Conservation (phyloP, 2,113 vertebrate species). For the Toxotes chatareus region DNA sequence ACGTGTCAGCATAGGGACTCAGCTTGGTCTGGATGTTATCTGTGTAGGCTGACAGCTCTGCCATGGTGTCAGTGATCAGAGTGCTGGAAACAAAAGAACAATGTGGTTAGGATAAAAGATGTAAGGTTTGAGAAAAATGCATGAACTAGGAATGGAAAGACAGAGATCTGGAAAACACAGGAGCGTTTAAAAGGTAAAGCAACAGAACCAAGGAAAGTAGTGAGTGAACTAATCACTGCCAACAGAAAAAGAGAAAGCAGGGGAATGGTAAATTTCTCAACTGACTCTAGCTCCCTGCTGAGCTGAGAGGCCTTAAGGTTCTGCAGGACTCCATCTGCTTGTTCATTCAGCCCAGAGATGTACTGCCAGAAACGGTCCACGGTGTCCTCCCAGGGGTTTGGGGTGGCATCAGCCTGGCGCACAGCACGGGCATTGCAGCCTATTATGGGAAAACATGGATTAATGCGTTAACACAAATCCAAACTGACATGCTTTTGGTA, state of each 20-base stretch:
- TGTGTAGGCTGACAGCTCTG: slow-evolving; percentile 80
- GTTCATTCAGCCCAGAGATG: slow-evolving; percentile 72
- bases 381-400: slow-evolving; percentile 77
- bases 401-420: slow-evolving; percentile 59
- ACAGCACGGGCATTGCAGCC: slow-evolving; percentile 83
- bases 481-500: background rate
- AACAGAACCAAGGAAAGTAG: background rate
- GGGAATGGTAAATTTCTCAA: slow-evolving; percentile 10
- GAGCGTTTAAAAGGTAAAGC: background rate
- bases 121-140: background rate
- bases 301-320: slow-evolving; percentile 82
- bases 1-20: slow-evolving; percentile 70
- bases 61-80: slow-evolving; percentile 85
- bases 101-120: background rate
- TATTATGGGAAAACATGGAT: slow-evolving; percentile 37
- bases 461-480: background rate
- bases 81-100: slow-evolving; percentile 71
- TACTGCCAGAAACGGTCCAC: slow-evolving; percentile 84
- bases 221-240: background rate
- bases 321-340: slow-evolving; percentile 74
- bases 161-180: background rate
- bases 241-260: background rate
- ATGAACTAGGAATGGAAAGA: background rate
- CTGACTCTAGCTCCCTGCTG: slow-evolving; percentile 86
- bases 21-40: slow-evolving; percentile 77